Conservation (phyloP, 2,797 vertebrate genomes). For the Dryobates pubescens region DNA sequence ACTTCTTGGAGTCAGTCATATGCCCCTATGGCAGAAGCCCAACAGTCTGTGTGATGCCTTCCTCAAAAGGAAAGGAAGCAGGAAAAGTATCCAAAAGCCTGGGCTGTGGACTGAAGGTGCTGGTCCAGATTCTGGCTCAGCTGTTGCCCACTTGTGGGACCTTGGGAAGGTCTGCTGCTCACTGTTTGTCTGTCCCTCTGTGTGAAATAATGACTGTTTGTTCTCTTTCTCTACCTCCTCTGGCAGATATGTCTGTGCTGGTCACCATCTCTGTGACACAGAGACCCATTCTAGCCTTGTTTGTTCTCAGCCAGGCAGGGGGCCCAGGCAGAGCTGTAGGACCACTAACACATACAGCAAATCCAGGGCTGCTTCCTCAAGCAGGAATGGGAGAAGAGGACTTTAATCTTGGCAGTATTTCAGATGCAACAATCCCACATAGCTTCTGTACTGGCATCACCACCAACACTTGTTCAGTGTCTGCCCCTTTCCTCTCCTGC, state of each 20-base stretch:
- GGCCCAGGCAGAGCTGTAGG: not conserved
- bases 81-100: not conserved
- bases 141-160: not conserved
- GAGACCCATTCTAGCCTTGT: not conserved
- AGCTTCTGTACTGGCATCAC: not conserved
- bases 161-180: not conserved
- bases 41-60: not conserved
- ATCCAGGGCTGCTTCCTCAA: not conserved
- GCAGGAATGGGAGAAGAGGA: not conserved
- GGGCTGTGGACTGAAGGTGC: not conserved
- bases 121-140: not conserved
- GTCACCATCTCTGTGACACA: not conserved
- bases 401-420: not conserved
- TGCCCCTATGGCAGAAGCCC: not conserved
- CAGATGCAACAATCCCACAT: not conserved
- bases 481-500: not conserved
- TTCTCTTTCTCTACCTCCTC: not conserved
- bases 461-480: not conserved
- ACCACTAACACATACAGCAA: not conserved
- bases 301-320: not conserved
- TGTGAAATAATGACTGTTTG: not conserved
- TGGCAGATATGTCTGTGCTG: not conserved
- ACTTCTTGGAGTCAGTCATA: not conserved
- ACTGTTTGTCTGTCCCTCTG: not conserved
- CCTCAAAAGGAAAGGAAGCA: not conserved